Evolutionary conservation across 1,140 invertebrate genomes (phyloP), one percentile per base, ranked within the genome.

Genomic region (Galleria mellonella): DNA sequence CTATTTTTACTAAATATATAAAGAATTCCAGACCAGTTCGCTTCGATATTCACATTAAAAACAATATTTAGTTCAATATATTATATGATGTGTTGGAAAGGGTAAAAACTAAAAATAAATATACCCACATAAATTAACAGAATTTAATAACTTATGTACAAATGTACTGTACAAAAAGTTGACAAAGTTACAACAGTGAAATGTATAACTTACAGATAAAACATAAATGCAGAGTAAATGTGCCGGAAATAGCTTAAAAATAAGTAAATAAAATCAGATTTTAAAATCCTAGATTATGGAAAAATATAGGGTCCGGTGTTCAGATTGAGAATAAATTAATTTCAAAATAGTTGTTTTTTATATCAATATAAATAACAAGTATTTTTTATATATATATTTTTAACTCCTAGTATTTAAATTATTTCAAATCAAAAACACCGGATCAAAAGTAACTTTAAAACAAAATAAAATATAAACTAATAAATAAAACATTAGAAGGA

Each of bases 71-170:
- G n/a, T n/a, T 23, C 6, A 3, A 23, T 3, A 23, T 23, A 23
- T 6, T 23, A 13, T 2, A 32, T 10, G 2, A 17, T 14, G 10
- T 31, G 13, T 9, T 12, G 11, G 8, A 13, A 12, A 47, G 46
- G 43, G 31, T 48, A 63, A 53, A n/a, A 62, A 65, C 17, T 52
- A 50, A 35, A 57, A 62, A 50, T 42, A 47, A 62, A 65, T 55
- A 62, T 45, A 55, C 50, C 45, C 51, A 54, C 33, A 53, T 59
- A 67, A 30, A 55, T 65, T 43, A 69, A 69, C 70, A 70, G 52
- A 71, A 67, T 73, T 77, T 77, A 81, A 75, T 75, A 72, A 65
- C 52, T 61, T 68, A 73, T 62, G 58, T 64, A 68, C 62, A 74
- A 64, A 50, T 68, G 65, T 54, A 53, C 43, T 55, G 51, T 49